Percentiles rank a stretch among this genome's conserved stretches.
Conservation (phyloP, 23 tunicate genomes). For the Ascidia mentula region DNA sequence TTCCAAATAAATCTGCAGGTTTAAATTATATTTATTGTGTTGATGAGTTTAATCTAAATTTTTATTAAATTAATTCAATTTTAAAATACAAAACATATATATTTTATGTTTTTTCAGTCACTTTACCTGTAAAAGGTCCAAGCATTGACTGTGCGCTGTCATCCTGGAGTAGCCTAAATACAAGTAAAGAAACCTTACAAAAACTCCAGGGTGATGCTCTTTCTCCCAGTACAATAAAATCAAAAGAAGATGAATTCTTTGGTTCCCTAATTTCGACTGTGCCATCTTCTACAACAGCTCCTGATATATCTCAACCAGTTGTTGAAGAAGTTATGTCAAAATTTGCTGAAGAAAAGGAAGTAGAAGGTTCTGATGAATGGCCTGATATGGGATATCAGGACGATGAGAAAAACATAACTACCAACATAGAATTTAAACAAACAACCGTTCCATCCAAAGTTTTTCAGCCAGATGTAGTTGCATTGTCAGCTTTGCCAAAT, state of each 20-base stretch:
- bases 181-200: conserved; percentile 7
- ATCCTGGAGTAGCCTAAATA: conserved; percentile 25
- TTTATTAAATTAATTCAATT: background rate
- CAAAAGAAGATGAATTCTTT: conserved; percentile 83
- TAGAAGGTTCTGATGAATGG: conserved; percentile 56
- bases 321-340: background rate
- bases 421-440: background rate
- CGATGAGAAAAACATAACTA: background rate
- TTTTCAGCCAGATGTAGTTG: background rate
- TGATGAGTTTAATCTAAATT: background rate
- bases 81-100: background rate
- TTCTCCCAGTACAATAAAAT: background rate
- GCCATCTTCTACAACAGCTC: background rate
- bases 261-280: conserved; percentile 18
- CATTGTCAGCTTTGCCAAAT: conserved; percentile 2
- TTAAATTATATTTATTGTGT: background rate
- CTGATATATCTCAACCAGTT: background rate
- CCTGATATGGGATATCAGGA: conserved; percentile 48
- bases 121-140: conserved; percentile 45
- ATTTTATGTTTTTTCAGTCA: background rate
- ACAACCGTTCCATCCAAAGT: background rate
- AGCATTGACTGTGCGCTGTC: conserved; percentile 65
- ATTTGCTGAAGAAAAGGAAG: background rate
- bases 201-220: conserved; percentile 1
- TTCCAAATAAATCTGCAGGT: background rate